Evolutionary conservation across 2,797 vertebrate genomes (phyloP).

Genomic region (Glossophaga mutica): DNA sequence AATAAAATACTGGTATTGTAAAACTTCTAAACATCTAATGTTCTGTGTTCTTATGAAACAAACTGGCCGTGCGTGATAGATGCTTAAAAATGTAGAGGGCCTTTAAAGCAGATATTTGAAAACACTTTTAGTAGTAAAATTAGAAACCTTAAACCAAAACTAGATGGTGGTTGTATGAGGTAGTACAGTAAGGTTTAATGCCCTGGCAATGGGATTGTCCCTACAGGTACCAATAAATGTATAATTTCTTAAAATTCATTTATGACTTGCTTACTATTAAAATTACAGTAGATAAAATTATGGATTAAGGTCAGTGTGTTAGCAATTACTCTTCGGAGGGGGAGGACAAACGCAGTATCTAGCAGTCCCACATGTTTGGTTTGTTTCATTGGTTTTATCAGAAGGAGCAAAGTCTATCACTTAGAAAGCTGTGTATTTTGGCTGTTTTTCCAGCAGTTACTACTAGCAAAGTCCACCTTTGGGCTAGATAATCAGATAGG

Average conservation of each 20-base stretch:
- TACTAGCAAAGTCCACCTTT: neutral
- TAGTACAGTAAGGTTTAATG: neutral
- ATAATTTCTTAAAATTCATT: neutral
- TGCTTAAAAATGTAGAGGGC: neutral
- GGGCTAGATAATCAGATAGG: neutral
- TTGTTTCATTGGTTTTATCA: neutral
- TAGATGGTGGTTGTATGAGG: neutral
- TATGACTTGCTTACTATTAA: neutral
- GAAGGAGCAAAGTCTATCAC: neutral
- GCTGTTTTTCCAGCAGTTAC: neutral
- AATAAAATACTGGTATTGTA: neutral
- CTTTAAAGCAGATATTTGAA: neutral
- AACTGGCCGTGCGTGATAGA: neutral
- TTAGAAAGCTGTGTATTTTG: neutral
- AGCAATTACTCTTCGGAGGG: neutral
- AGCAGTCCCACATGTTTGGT: neutral
- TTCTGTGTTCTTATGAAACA: neutral
- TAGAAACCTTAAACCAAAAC: neutral
- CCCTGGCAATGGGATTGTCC: neutral
- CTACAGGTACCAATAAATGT: neutral
- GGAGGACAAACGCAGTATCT: neutral
- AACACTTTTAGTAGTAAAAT: constrained; percentile 6
- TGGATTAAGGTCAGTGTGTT: neutral
- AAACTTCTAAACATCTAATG: neutral
- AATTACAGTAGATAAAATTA: neutral